These are phyloP conservation scores for Tauraco hartlaubi DNA, from an alignment of 2,797 vertebrate genomes.

Conservation along the genomic window DNA sequence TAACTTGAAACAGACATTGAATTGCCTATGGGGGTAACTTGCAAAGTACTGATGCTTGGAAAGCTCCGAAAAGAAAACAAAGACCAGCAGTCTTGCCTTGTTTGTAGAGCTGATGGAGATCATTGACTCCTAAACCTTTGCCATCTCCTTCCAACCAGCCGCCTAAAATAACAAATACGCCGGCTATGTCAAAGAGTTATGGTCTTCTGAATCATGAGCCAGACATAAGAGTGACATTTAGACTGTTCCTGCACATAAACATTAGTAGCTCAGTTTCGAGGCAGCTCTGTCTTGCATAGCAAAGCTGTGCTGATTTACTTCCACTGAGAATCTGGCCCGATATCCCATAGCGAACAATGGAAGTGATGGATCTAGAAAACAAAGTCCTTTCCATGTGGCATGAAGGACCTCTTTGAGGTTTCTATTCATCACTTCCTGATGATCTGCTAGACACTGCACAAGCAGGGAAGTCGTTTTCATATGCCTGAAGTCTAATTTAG, in stretches of 20 bases:
- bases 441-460: neutral
- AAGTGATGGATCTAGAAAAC: neutral
- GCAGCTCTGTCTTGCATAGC: neutral
- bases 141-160: constrained; percentile 20
- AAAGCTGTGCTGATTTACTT: neutral
- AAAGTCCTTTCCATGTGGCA: neutral
- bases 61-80: constrained; percentile 63
- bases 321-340: neutral
- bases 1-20: constrained; percentile 64
- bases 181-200: constrained; percentile 48
- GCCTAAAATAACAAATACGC: constrained; percentile 49
- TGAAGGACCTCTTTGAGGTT: fast-evolving
- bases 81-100: constrained; percentile 50
- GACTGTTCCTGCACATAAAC: constrained; percentile 18
- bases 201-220: constrained; percentile 6
- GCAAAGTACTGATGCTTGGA: constrained; percentile 55
- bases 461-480: neutral
- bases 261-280: neutral
- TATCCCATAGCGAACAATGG: neutral
- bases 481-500: neutral
- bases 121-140: constrained; percentile 67
- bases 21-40: constrained; percentile 37
- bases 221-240: constrained; percentile 11
- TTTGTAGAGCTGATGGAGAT: constrained; percentile 66
- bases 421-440: neutral